phyloP scores from a whole-genome alignment of 2,797 vertebrate genomes.

The Chrosomus eos region DNA sequence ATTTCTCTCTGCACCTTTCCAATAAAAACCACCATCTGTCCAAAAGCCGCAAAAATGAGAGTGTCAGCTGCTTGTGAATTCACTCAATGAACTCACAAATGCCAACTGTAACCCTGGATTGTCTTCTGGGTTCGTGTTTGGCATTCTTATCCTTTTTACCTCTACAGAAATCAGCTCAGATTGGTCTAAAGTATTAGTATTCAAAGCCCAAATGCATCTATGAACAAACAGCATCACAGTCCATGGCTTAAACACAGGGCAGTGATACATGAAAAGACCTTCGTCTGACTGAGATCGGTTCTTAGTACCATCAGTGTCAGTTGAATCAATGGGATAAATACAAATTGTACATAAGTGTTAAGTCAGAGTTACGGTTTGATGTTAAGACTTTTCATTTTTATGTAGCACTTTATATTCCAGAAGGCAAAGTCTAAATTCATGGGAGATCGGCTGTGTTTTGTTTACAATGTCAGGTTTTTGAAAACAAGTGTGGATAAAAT shows the following conservation, averaged over 20 bases:
- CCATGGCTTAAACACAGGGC: not conserved
- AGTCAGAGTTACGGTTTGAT: slow-evolving; percentile 23
- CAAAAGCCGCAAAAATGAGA: slow-evolving; percentile 49
- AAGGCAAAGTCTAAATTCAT: slow-evolving; percentile 21
- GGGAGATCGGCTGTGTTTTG: slow-evolving; percentile 21
- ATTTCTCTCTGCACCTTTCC: slow-evolving; percentile 37
- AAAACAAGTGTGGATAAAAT: slow-evolving; percentile 5
- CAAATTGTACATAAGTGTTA: slow-evolving; percentile 28
- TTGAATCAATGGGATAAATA: slow-evolving; percentile 10
- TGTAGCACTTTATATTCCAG: slow-evolving; percentile 45
- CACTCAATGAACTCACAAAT: not conserved
- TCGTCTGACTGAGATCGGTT: not conserved
- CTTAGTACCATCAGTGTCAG: not conserved
- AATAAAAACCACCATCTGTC: slow-evolving; percentile 40
- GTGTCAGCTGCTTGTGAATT: slow-evolving; percentile 53
- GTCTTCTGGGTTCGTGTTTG: not conserved
- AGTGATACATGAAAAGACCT: slow-evolving; percentile 3
- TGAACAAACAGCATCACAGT: not conserved
- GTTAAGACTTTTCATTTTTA: slow-evolving; percentile 31
- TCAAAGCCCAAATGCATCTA: not conserved
- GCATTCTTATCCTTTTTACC: slow-evolving; percentile 3
- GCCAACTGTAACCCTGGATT: not conserved
- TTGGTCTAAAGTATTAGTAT: slow-evolving; percentile 16
- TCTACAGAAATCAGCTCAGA: slow-evolving; percentile 16
- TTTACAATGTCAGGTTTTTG: slow-evolving; percentile 38